phyloP scores from a whole-genome alignment of 2,888 invertebrate genomes.

The Melinopterus prodromus region DNA sequence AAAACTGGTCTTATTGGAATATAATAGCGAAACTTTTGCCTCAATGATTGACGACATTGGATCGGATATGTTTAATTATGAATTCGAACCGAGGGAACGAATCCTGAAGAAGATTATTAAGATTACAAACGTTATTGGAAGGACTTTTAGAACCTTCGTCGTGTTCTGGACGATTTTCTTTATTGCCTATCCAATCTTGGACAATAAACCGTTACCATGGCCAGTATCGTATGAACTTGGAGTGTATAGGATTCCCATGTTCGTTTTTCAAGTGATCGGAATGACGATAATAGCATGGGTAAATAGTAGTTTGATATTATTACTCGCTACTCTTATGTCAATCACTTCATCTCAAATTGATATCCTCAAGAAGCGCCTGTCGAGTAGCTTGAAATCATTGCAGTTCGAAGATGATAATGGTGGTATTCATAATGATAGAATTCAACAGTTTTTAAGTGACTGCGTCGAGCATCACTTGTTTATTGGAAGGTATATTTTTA shows the following conservation, averaged over 20 bases:
- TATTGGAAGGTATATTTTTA: slow-evolving; percentile 6
- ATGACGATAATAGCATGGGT: slow-evolving; percentile 10
- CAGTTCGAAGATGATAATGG: too few species aligned
- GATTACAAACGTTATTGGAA: slow-evolving; percentile 10
- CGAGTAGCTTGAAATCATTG: not conserved
- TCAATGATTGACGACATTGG: slow-evolving; percentile 19
- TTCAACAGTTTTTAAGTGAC: slow-evolving; percentile 16
- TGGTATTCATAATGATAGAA: not conserved
- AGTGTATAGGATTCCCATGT: slow-evolving; percentile 1
- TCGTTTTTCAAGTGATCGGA: too few species aligned
- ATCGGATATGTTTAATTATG: slow-evolving; percentile 16
- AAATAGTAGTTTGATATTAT: slow-evolving; percentile 23
- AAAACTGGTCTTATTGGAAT: slow-evolving; percentile 12
- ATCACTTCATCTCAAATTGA: too few species aligned
- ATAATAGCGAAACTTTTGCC: not conserved
- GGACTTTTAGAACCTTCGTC: not conserved
- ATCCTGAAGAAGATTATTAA: too few species aligned
- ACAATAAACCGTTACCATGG: slow-evolving; percentile 28
- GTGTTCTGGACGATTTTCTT: not conserved
- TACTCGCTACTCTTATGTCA: slow-evolving; percentile 23
- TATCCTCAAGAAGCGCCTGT: slow-evolving; percentile 11
- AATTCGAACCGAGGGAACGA: slow-evolving; percentile 23
- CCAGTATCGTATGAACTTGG: slow-evolving; percentile 27
- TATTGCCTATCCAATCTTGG: too few species aligned
- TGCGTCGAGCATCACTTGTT: slow-evolving; percentile 9